Evolutionary conservation across 2,797 vertebrate species (phyloP), one percentile per base, ranked within the genome.

Genomic region (Vireo griseus): DNA sequence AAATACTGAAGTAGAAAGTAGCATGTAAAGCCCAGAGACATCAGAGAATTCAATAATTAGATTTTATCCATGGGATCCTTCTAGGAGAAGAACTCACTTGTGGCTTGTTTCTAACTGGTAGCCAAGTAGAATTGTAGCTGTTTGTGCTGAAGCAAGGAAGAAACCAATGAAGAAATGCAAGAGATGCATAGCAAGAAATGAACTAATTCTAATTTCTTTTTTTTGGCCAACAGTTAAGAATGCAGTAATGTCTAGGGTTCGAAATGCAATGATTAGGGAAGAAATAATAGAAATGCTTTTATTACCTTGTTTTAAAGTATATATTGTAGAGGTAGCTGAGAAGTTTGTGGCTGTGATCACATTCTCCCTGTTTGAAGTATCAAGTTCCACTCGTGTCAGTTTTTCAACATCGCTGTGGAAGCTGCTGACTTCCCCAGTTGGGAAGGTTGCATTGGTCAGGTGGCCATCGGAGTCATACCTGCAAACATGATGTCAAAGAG

Each of bases 351-450:
- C 98, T 69, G 99, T 99, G 97, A 99, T 96, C 67, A 99, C 98
- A 92, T 99, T 99, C 97, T 99, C 99, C 1, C 96, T 98, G 96
- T 98, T 99, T 31, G 99, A 99, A 42, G 98, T 98, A 83, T 99
- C 98, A 15, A 99, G 98, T 90, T 99, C 98, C 45, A 99, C 99
- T 88, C 98, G 98, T 4, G 98, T 98, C 96, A 99, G 98, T 92
- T 99, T 99, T 97, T 99, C 99, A 75, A 98, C 97, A 91, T 99
- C 98, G 16, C 99, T 98, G 50, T 99, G 98, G 97, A 99, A 99
- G 97, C 98, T 99, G 89, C 98, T 99, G 93, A 99, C 99, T 90
- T 99, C 99, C 40, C 99, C 99, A 0, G 99, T 99, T 0, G 99
- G 99, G 93, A 99, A 98, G 44, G 99, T 99, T 71, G 98, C 98